Evolutionary conservation across 2,797 vertebrate genomes (phyloP).

Genomic region (Aulostomus chinensis): DNA sequence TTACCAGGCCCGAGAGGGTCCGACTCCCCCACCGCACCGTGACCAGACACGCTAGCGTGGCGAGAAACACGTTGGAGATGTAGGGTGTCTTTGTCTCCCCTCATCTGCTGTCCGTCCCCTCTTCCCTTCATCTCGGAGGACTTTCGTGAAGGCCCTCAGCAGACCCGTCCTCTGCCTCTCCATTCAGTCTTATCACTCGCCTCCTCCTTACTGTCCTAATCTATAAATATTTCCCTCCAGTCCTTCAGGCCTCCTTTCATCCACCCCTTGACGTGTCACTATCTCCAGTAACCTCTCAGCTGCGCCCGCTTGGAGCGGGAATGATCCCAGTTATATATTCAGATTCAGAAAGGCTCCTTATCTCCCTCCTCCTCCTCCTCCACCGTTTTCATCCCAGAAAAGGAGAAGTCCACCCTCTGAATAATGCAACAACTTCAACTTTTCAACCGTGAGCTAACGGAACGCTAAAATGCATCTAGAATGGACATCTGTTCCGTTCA

Average conservation of each 20-base stretch:
- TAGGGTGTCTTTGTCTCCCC: too few relatives aligned
- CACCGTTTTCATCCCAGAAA: constrained; percentile 4
- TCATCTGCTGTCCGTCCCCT: neutral
- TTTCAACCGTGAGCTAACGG: too few relatives aligned
- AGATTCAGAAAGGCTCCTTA: neutral
- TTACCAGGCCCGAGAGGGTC: constrained; percentile 5
- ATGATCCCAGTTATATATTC: constrained; percentile 23
- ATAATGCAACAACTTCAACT: constrained; percentile 18
- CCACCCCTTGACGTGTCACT: constrained; percentile 35
- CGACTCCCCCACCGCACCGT: neutral
- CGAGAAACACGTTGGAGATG: too few relatives aligned
- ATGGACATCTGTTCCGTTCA: neutral
- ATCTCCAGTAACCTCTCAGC: constrained; percentile 19
- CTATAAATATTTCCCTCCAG: constrained; percentile 42
- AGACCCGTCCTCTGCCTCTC: constrained; percentile 26
- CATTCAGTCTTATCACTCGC: constrained; percentile 33
- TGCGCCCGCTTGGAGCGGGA: constrained; percentile 8
- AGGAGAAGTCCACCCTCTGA: constrained; percentile 1
- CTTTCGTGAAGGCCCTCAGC: constrained; percentile 6
- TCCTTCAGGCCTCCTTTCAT: constrained; percentile 24
- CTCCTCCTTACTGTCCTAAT: constrained; percentile 22
- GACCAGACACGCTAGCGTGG: neutral
- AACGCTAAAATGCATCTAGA: neutral
- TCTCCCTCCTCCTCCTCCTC: neutral
- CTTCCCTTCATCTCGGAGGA: constrained; percentile 28